Base-by-base conservation (phyloP, 1,140 invertebrate genomes). In the Muscidifurax raptorellus region DNA sequence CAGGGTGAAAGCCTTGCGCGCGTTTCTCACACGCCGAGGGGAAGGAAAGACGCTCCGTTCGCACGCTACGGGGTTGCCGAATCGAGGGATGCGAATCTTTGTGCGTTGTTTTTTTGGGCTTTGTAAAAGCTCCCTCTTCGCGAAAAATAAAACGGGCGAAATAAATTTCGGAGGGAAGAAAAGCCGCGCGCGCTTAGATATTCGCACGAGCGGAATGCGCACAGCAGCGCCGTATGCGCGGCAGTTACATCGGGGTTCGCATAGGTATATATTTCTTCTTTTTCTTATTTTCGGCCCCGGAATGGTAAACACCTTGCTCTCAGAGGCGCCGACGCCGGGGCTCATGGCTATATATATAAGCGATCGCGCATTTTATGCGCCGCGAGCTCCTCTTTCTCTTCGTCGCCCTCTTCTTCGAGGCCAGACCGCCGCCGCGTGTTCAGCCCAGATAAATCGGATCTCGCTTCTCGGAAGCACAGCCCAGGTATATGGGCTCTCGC, bases 291-390 rank as follows among this genome's bases (percentile, higher is more conserved):
- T 90, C 86, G 86, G 87, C 1, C n/a, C 75, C 86, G 85, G 87
- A 91, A 91, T 91, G 89, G 89, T 91, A 90, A 90, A 91, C 90
- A 91, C 90, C 90, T 91, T 91, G 90, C 90, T 88, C 89, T 88
- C 80, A 83, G 83, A 90, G 89, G 89, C 90, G 89, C 89, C 88
- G 90, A 88, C 89, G 25, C 64, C 25, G 69, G 47, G 13, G 47
- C 13, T 67, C 25, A 6, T 64, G 15, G 9, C 9, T 40, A 40
- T 40, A 40, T 40, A 40, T 72, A 3, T 28, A 72, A 27, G 71
- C 32, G 18, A 52, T 88, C 88, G 86, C 85, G 84, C 44, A 79
- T 87, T 80, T 87, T 80, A 85, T 84, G 40, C 80, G 44, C 76
- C 82, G n/a, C n/a, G 32, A 80, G 78, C 84, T 82, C 74, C 82